Percentiles rank a stretch among this genome's conserved stretches.
These are phyloP conservation scores for Eleutherodactylus coqui DNA, from an alignment of 2,797 vertebrate genomes.

Conservation along the genomic window DNA sequence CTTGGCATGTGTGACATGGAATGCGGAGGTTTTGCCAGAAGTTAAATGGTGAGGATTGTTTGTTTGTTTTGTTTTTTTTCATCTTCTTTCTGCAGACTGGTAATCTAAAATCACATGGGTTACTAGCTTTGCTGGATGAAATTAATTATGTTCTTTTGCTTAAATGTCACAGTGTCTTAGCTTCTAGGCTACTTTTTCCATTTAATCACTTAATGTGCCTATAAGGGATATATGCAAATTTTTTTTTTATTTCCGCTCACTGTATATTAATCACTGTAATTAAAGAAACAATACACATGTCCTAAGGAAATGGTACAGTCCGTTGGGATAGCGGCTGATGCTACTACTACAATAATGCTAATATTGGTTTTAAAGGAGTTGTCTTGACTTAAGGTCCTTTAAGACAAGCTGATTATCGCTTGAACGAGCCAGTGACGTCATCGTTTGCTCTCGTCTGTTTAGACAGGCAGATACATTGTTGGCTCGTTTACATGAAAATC, in stretches of 20 bases:
- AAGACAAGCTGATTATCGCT: too few relatives aligned
- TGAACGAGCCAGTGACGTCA: too few relatives aligned
- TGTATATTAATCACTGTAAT: constrained; percentile 22
- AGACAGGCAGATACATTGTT: too few relatives aligned
- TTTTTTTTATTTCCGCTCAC: neutral
- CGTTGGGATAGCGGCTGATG: neutral
- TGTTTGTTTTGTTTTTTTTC: neutral
- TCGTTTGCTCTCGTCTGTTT: too few relatives aligned
- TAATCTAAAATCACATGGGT: constrained; percentile 53
- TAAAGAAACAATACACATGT: constrained; percentile 36
- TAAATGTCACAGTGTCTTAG: constrained; percentile 53
- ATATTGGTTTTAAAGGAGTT: constrained; percentile 1
- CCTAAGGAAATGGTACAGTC: constrained; percentile 1
- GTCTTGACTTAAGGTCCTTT: neutral
- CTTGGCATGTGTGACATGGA: constrained; percentile 55
- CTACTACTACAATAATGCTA: neutral
- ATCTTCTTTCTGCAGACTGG: constrained; percentile 16
- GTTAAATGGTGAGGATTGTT: constrained; percentile 49
- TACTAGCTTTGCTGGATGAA: constrained; percentile 54
- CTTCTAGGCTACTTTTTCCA: constrained; percentile 30
- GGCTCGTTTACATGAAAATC: too few relatives aligned
- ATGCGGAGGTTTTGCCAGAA: constrained; percentile 54
- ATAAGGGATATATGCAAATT: constrained; percentile 20
- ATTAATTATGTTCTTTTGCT: constrained; percentile 42
- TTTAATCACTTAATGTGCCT: constrained; percentile 37